A percentile compares a stretch with the other conserved stretches of the same genome.
Conservation (phyloP, 2,113 vertebrate genomes). For the Calonectris borealis region DNA sequence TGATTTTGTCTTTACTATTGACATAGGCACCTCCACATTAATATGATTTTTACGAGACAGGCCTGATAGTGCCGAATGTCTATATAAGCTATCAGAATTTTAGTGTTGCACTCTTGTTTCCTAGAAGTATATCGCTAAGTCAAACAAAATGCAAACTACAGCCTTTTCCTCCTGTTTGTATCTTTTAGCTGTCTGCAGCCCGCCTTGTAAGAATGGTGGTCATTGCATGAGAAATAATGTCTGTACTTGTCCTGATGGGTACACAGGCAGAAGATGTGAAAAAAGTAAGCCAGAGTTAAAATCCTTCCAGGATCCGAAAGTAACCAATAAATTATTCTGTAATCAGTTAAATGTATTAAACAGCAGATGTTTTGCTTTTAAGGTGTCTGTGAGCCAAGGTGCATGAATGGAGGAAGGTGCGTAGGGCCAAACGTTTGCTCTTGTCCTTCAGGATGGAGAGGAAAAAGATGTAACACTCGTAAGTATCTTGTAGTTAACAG, state of each 20-base stretch:
- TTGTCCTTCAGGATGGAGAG: slow-evolving; percentile 90
- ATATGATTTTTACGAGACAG: not conserved
- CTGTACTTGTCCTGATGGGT: slow-evolving; percentile 85
- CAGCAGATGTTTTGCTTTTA: not conserved
- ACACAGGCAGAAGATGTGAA: slow-evolving; percentile 87
- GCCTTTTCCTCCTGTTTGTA: not conserved
- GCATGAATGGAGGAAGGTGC: slow-evolving; percentile 90
- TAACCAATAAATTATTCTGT: not conserved
- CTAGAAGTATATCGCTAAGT: not conserved
- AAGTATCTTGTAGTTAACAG: slow-evolving; percentile 62
- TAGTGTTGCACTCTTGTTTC: not conserved
- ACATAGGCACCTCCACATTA: not conserved
- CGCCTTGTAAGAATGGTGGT: slow-evolving; percentile 91
- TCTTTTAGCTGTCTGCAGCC: slow-evolving; percentile 86
- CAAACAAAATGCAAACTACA: not conserved
- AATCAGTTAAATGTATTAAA: not conserved
- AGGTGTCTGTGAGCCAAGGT: slow-evolving; percentile 91
- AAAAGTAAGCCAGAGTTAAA: slow-evolving; percentile 79
- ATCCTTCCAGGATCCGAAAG: not conserved
- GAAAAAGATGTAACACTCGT: slow-evolving; percentile 82
- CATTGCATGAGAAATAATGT: slow-evolving; percentile 89
- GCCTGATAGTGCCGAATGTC: not conserved
- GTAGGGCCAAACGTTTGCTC: slow-evolving; percentile 86
- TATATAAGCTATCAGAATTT: not conserved
- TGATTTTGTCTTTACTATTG: not conserved